A percentile compares a stretch with the other conserved stretches of the same genome.
phyloP scores from a whole-genome alignment of 35 echinoderm and acorn worm species.

The Heliocidaris erythrogramma region DNA sequence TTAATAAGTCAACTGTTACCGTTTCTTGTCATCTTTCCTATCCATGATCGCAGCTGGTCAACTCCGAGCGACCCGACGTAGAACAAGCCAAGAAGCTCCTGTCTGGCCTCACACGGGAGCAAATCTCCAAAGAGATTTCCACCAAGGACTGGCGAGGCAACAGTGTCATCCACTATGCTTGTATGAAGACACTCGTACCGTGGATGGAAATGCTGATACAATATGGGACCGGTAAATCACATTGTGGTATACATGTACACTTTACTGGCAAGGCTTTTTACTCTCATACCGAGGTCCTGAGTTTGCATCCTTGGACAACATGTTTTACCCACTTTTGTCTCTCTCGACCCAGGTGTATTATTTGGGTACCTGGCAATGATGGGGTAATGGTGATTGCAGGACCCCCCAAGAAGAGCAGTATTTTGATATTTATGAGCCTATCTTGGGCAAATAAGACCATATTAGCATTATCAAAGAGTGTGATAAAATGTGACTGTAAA shows the following conservation, averaged over 20 bases:
- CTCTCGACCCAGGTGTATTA: too few relatives aligned
- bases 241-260: not conserved
- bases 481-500: too few relatives aligned
- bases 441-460: too few relatives aligned
- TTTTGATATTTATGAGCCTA: too few relatives aligned
- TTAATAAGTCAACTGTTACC: too few relatives aligned
- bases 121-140: not conserved
- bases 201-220: not conserved
- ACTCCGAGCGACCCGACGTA: not conserved
- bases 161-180: not conserved
- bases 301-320: too few relatives aligned
- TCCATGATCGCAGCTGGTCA: not conserved
- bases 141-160: not conserved
- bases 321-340: too few relatives aligned
- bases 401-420: too few relatives aligned
- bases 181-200: not conserved
- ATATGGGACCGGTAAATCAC: not conserved
- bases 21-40: not conserved
- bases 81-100: not conserved
- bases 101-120: not conserved
- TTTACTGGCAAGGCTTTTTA: not conserved
- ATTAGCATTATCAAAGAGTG: too few relatives aligned
- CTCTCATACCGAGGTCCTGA: too few relatives aligned
- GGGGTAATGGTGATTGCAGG: too few relatives aligned
- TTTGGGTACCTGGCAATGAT: too few relatives aligned